phyloP scores from a whole-genome alignment of 2,113 vertebrate genomes.

The Dipodomys spectabilis region DNA sequence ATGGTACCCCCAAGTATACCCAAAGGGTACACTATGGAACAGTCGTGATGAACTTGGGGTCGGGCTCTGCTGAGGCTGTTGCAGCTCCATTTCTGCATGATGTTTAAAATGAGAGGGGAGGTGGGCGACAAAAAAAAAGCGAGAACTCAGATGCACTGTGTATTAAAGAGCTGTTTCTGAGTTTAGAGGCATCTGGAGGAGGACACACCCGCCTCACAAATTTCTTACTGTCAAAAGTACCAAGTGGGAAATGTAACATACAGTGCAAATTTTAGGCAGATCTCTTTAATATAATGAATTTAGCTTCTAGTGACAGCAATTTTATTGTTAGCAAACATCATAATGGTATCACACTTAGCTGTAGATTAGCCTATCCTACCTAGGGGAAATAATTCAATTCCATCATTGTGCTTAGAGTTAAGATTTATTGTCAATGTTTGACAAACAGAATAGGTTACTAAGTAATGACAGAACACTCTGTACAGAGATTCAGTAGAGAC shows the following conservation, averaged over 20 bases:
- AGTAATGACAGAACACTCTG: not conserved
- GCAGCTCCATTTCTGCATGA: not conserved
- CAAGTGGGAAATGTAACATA: conserved; percentile 46
- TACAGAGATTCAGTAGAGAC: not conserved
- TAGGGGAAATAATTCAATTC: conserved; percentile 30
- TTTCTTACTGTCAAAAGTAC: conserved; percentile 14
- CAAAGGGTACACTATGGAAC: not conserved
- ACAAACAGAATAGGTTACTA: not conserved
- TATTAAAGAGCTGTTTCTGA: not conserved
- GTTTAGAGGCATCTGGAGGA: not conserved
- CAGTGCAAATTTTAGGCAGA: conserved; percentile 30
- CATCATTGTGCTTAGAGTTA: not conserved
- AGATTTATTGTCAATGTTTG: not conserved
- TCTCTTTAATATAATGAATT: not conserved
- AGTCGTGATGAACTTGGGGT: not conserved
- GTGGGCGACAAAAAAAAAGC: not conserved
- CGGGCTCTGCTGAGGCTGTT: not conserved
- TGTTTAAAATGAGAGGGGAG: not conserved
- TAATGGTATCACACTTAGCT: not conserved
- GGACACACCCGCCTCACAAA: conserved; percentile 2
- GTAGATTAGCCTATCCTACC: not conserved
- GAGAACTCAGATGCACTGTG: not conserved
- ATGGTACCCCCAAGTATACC: not conserved
- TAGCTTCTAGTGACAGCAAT: conserved; percentile 24
- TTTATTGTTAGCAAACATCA: conserved; percentile 14